A percentile compares a stretch with the other conserved stretches of the same genome.
These are phyloP conservation scores for Neotoxoptera formosana DNA, from an alignment of 1,140 invertebrate species.

Conservation along the genomic window DNA sequence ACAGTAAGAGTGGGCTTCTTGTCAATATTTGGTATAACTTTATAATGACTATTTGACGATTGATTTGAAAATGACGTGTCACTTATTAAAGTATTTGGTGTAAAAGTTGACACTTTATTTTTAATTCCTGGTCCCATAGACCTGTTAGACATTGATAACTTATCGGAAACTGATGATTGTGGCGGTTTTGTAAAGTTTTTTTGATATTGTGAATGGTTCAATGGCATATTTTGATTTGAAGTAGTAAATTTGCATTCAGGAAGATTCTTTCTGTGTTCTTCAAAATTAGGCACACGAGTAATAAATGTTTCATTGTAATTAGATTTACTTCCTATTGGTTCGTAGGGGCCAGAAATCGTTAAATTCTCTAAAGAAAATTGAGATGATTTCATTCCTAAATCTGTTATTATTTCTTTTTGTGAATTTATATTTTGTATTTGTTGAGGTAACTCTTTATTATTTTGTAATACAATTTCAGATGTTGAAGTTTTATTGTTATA, in stretches of 20 bases:
- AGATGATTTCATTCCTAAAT: neutral
- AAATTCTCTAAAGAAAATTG: neutral
- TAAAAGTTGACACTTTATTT: slow-evolving; percentile 21
- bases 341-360: neutral
- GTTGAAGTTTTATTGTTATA: slow-evolving; percentile 38
- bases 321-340: neutral
- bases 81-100: neutral
- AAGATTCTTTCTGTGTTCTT: neutral
- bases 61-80: neutral
- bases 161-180: neutral
- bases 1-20: neutral
- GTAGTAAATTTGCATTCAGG: neutral
- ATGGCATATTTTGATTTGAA: neutral
- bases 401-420: neutral
- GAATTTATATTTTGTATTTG: neutral
- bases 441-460: neutral
- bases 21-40: neutral
- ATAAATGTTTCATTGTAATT: neutral
- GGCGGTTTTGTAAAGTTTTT: neutral
- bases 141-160: neutral
- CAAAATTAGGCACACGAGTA: neutral
- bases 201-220: neutral
- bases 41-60: neutral
- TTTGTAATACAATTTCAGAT: neutral
- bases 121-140: slow-evolving; percentile 7